phyloP scores from a whole-genome alignment of 2,797 vertebrate genomes.

The Pampus argenteus region DNA sequence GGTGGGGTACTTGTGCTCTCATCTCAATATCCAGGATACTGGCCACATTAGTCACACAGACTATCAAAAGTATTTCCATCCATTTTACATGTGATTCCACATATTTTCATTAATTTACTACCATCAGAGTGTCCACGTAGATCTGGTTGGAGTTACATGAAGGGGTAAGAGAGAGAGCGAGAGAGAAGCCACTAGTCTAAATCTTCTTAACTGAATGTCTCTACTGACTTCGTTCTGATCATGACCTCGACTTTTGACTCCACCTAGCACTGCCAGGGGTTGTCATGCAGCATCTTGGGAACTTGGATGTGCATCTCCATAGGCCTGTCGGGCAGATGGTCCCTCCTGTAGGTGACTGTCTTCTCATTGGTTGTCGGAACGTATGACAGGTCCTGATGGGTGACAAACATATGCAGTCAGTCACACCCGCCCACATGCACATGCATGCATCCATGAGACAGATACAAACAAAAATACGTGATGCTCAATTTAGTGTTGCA shows the following conservation, averaged over 20 bases:
- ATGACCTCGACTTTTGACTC: slow-evolving; percentile 23
- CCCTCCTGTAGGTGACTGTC: slow-evolving; percentile 94
- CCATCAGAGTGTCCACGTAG: slow-evolving; percentile 17
- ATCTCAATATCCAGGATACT: slow-evolving; percentile 58
- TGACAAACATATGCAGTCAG: slow-evolving; percentile 29
- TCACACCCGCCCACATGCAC: not conserved
- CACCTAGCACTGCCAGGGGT: slow-evolving; percentile 80
- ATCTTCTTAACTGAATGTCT: slow-evolving; percentile 51
- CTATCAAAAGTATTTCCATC: slow-evolving; percentile 18
- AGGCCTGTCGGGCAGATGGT: slow-evolving; percentile 82
- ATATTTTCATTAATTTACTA: slow-evolving; percentile 42
- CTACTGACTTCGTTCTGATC: slow-evolving; percentile 34
- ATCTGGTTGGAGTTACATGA: slow-evolving; percentile 24
- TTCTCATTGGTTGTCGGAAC: slow-evolving; percentile 92
- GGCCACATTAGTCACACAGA: slow-evolving; percentile 60
- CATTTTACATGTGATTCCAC: slow-evolving; percentile 21
- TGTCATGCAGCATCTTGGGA: slow-evolving; percentile 89
- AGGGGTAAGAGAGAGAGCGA: slow-evolving; percentile 14
- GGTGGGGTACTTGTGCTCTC: slow-evolving; percentile 54
- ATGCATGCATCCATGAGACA: not conserved
- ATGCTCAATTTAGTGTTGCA: not conserved
- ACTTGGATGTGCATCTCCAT: slow-evolving; percentile 92
- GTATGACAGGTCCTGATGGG: slow-evolving; percentile 88
- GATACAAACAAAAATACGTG: slow-evolving; percentile 6
- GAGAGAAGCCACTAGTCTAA: slow-evolving; percentile 32